Evolutionary conservation across 1,140 invertebrate genomes (phyloP), one percentile per base, ranked within the genome.

Genomic region (Archegozetes longisetosus): DNA sequence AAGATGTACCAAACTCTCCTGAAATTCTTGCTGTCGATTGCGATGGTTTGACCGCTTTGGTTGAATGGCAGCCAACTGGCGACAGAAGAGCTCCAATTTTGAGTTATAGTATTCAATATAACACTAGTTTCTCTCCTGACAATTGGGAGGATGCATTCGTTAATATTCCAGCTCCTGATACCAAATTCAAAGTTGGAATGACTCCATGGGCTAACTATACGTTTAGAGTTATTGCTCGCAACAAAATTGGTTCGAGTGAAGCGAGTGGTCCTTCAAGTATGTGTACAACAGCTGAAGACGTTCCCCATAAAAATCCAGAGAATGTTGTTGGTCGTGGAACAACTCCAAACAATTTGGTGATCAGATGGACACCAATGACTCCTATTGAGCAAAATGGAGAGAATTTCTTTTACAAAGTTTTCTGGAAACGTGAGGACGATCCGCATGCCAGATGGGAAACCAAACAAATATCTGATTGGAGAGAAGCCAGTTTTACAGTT

Each of bases 181-280:
- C 77, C 56, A 81, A 80, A 1, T 87, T 84, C 66, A 79, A 77
- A 1, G 78, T 88, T 2, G 75, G 79, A 47, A 82, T 95, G 78
- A 84, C 80, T 51, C 90, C 92, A 0, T 95, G 88, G 86, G 82
- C 88, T 0, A 97, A 96, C 73, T 98, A 97, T 69, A 97, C 92
- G 0, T 98, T 96, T 79, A 77, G 93, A 46, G 88, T 98, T 3
- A 79, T 91, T 58, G 91, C 93, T 0, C 80, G 79, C 69, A 98
- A 98, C 73, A 90, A 89, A 73, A 87, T 97, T 66, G 94, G 94
- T 0, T 78, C 80, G 4, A 97, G 92, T 25, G 67, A 79, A 27
- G 88, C 93, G 0, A 96, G 91, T 62, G 61, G 75, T 52, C 81
- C 89, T 73, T 85, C 84, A 14, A 76, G 80, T 6, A 62, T 66